phyloP scores from a whole-genome alignment of 2,797 vertebrate genomes.

The Philypnodon macrostomus region DNA sequence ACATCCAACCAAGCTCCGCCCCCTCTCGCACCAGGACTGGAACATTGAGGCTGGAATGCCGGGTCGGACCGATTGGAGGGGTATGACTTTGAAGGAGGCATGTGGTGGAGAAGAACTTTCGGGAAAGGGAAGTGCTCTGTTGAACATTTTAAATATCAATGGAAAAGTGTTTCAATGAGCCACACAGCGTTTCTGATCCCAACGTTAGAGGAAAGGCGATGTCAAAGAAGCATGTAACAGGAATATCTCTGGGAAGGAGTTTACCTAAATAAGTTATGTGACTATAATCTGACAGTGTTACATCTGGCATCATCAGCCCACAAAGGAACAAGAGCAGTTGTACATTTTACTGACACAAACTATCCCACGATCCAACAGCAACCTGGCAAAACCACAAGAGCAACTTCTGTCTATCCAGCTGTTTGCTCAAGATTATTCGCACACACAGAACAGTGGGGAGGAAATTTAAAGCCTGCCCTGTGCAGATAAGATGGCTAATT shows the following conservation, averaged over 20 bases:
- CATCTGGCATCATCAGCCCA: slow-evolving; percentile 7
- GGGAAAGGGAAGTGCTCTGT: slow-evolving; percentile 65
- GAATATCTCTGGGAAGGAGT: slow-evolving; percentile 52
- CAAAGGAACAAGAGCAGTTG: slow-evolving; percentile 15
- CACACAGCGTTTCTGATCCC: slow-evolving; percentile 24
- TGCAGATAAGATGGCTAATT: slow-evolving; percentile 15
- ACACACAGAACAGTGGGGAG: slow-evolving; percentile 28
- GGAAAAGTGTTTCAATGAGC: slow-evolving; percentile 51
- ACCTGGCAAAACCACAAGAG: slow-evolving; percentile 64
- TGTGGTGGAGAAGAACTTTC: slow-evolving; percentile 49
- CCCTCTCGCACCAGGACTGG: slow-evolving; percentile 57
- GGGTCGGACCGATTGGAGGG: slow-evolving; percentile 42
- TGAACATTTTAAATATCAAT: slow-evolving; percentile 59
- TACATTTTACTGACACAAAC: slow-evolving; percentile 45
- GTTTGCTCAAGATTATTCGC: slow-evolving; percentile 44
- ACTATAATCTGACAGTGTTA: slow-evolving; percentile 3
- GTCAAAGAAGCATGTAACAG: slow-evolving; percentile 56
- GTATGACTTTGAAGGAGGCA: slow-evolving; percentile 64
- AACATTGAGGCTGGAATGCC: slow-evolving; percentile 61
- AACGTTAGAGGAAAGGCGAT: slow-evolving; percentile 47
- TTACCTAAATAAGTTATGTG: background rate
- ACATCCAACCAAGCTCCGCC: slow-evolving; percentile 50
- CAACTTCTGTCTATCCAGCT: slow-evolving; percentile 65
- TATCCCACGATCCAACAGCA: slow-evolving; percentile 69
- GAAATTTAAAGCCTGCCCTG: slow-evolving; percentile 18